These are phyloP conservation scores for Eretmocerus hayati DNA, from an alignment of 2,888 invertebrate genomes.

Conservation along the genomic window DNA sequence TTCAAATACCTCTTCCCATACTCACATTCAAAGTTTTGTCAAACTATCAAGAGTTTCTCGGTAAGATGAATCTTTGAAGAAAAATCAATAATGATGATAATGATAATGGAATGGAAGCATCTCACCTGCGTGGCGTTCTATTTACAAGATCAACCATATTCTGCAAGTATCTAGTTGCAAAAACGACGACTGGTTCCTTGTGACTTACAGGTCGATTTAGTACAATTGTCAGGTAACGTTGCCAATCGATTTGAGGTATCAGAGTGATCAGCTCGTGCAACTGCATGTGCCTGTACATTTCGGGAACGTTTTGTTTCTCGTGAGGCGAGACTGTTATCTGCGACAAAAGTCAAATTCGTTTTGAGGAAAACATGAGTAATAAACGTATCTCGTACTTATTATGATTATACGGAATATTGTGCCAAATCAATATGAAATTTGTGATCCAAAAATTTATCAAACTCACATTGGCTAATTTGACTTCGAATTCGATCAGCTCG, in stretches of 20 bases:
- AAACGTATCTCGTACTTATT: no score
- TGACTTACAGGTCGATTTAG: constrained; percentile 57
- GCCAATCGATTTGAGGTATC: constrained; percentile 70
- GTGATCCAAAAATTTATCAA: background rate
- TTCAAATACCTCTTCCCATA: background rate
- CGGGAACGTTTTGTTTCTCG: constrained; percentile 75
- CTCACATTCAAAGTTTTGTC: background rate
- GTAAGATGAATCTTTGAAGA: no score
- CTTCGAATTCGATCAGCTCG: constrained; percentile 75
- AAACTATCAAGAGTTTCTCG: background rate
- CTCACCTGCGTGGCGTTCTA: constrained; percentile 38
- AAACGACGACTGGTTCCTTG: constrained; percentile 66
- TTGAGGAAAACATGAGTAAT: no score
- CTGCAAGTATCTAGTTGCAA: constrained; percentile 65
- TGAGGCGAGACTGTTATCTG: constrained; percentile 72
- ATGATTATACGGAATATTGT: no score
- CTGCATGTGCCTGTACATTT: constrained; percentile 73
- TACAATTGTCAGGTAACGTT: constrained; percentile 61
- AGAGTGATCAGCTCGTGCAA: constrained; percentile 59
- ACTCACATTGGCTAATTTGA: constrained; percentile 56
- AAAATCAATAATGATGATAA: no score
- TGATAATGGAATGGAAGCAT: background rate
- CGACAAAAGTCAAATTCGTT: no score
- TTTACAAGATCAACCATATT: constrained; percentile 59
- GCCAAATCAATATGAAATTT: background rate